Evolutionary conservation across 2,797 vertebrate genomes (phyloP).

Genomic region (Rhabdomys pumilio): DNA sequence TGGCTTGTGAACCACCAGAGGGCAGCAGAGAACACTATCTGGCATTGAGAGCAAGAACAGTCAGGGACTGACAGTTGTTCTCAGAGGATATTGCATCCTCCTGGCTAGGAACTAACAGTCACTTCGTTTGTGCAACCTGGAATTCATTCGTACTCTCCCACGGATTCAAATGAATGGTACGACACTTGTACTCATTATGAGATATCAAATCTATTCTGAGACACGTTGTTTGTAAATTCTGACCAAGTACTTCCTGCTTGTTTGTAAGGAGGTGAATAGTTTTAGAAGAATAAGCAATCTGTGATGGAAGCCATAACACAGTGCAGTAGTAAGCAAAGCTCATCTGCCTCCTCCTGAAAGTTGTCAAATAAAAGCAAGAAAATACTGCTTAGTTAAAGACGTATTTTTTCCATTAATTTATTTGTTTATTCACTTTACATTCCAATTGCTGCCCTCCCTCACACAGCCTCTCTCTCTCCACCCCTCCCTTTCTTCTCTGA

Average conservation of each 20-base stretch:
- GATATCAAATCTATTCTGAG: neutral
- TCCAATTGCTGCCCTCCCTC: neutral
- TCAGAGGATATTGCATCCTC: neutral
- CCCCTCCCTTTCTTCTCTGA: neutral
- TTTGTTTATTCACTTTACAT: neutral
- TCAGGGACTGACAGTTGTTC: neutral
- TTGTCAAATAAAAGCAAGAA: neutral
- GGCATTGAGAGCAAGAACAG: neutral
- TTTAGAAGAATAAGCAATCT: neutral
- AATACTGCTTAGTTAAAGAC: neutral
- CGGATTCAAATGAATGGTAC: neutral
- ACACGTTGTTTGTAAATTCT: neutral
- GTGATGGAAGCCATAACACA: neutral
- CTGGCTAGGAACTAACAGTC: rapidly evolving
- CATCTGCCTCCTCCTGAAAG: neutral
- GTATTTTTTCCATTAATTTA: neutral
- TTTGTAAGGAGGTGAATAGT: neutral
- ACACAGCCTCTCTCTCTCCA: neutral
- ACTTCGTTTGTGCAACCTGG: neutral
- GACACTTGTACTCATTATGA: neutral
- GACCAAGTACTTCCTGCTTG: neutral
- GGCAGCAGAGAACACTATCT: conserved; percentile 67
- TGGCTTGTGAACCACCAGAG: conserved; percentile 10
- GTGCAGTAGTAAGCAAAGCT: neutral
- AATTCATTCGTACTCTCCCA: neutral